These are phyloP conservation scores for Drosophila barbarae DNA, from an alignment of 2,888 invertebrate species.

Conservation along the genomic window DNA sequence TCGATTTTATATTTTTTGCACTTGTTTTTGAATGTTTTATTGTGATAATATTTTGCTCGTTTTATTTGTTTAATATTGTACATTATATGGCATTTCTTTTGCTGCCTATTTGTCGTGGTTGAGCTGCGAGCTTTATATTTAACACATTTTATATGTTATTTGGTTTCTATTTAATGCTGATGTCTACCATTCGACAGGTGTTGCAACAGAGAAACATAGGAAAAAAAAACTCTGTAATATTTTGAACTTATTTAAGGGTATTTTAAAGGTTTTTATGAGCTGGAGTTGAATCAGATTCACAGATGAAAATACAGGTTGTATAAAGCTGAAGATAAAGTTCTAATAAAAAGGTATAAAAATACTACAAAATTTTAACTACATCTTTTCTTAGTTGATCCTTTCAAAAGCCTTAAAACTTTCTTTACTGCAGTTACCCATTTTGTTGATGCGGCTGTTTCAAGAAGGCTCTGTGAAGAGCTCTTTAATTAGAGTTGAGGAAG, in stretches of 20 bases:
- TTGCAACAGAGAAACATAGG: conserved; percentile 49
- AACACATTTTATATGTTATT: conserved; percentile 38
- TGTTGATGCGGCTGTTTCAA: conserved; percentile 24
- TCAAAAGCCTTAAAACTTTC: conserved; percentile 8
- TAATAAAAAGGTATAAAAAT: not conserved
- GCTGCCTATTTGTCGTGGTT: conserved; percentile 19
- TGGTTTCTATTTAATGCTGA: conserved; percentile 52
- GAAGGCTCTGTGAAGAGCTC: conserved; percentile 30
- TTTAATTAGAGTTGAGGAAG: conserved; percentile 40
- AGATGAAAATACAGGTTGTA: not conserved
- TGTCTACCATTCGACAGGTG: conserved; percentile 54
- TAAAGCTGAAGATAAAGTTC: too few species aligned
- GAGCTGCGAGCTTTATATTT: conserved; percentile 32
- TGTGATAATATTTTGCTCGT: conserved; percentile 29
- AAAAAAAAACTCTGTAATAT: conserved; percentile 1
- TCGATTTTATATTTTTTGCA: conserved; percentile 12
- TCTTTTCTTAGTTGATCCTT: not conserved
- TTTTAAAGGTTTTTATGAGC: not conserved
- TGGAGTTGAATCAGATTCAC: not conserved
- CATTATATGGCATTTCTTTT: conserved; percentile 26
- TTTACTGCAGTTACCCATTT: conserved; percentile 16
- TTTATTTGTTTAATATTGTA: conserved; percentile 24
- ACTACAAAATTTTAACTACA: not conserved
- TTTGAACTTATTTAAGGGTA: not conserved
- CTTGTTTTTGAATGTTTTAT: conserved; percentile 18